A percentile compares a stretch with the other conserved stretches of the same genome.
Conservation (phyloP, 23 tunicate genomes). For the Oikopleura albicans region DNA sequence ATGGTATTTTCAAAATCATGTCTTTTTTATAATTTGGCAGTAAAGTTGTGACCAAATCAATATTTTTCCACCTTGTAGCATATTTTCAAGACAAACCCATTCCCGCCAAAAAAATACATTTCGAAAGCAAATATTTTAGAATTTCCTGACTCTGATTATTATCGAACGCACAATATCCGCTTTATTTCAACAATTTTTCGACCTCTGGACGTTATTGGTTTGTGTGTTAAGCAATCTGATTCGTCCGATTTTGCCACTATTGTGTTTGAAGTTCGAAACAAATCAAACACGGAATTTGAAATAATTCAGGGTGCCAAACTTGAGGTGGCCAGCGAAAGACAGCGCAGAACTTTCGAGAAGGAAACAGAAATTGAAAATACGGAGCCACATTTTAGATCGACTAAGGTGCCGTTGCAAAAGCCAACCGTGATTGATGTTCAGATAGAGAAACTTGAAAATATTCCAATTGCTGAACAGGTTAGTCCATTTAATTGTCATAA, state of each 20-base stretch:
- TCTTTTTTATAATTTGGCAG: too few relatives aligned
- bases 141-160: background rate
- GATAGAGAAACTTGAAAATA: background rate
- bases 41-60: too few relatives aligned
- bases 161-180: background rate
- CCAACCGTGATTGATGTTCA: background rate
- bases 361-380: background rate
- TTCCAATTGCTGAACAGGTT: constrained; percentile 13
- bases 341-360: too few relatives aligned
- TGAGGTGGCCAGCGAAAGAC: background rate
- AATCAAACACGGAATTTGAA: background rate
- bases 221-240: background rate
- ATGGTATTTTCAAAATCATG: too few relatives aligned
- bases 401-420: background rate
- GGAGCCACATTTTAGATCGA: background rate
- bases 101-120: too few relatives aligned
- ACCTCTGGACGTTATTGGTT: constrained; percentile 5
- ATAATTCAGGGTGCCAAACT: background rate
- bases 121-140: too few relatives aligned
- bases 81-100: too few relatives aligned
- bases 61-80: too few relatives aligned
- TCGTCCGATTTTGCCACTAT: background rate
- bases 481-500: too few relatives aligned
- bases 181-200: background rate
- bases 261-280: background rate